These are phyloP conservation scores for Orthosia gothica DNA, from an alignment of 2,888 invertebrate genomes.

Conservation along the genomic window DNA sequence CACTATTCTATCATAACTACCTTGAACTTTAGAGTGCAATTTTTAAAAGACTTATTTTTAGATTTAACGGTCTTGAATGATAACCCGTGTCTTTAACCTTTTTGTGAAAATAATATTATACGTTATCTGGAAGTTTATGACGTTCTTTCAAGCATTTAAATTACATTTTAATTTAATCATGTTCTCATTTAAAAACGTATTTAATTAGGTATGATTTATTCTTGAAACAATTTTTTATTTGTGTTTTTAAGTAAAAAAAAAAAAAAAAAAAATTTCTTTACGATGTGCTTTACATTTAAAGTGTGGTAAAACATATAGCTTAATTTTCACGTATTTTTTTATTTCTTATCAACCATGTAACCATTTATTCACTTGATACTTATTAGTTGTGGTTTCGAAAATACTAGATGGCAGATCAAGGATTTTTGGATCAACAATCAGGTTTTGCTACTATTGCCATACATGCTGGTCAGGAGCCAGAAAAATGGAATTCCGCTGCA, in stretches of 20 bases:
- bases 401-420: conserved; percentile 85
- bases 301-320: background rate
- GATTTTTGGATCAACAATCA: conserved; percentile 92
- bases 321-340: background rate
- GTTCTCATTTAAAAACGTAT: background rate
- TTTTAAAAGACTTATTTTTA: conserved; percentile 55
- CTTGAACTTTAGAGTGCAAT: conserved; percentile 72
- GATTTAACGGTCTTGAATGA: conserved; percentile 7
- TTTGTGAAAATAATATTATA: no score
- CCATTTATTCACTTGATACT: conserved; percentile 5
- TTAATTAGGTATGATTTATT: background rate
- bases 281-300: background rate
- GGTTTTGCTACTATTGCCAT: conserved; percentile 98
- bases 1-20: no score
- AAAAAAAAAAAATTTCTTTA: no score
- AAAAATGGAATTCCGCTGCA: conserved; percentile 96
- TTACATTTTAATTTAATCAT: no score
- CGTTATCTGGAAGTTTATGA: no score
- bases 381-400: conserved; percentile 27
- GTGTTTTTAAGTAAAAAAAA: background rate
- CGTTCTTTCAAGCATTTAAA: no score
- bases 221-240: background rate
- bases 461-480: conserved; percentile 97
- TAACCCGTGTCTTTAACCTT: background rate
- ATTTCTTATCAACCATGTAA: conserved; percentile 15